Conservation (phyloP, 2,113 vertebrate genomes). For the Mugil cephalus region DNA sequence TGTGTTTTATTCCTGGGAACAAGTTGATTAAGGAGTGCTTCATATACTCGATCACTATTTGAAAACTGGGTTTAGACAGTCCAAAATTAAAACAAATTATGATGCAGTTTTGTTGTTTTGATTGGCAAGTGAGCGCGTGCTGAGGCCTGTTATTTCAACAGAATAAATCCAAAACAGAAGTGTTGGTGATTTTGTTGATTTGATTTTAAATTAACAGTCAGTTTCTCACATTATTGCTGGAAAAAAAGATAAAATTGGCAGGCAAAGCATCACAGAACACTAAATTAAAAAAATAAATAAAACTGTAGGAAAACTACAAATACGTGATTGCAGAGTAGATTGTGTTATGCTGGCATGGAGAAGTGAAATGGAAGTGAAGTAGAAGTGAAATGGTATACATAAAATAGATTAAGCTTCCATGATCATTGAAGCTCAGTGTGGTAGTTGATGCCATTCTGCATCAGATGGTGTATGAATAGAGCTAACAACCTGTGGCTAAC, state of each 20-base stretch:
- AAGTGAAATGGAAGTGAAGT: too few relatives aligned
- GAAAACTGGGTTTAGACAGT: conserved; percentile 26
- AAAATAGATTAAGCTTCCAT: too few relatives aligned
- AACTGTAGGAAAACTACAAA: too few relatives aligned
- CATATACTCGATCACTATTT: conserved; percentile 12
- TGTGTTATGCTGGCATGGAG: too few relatives aligned
- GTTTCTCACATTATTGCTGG: not conserved
- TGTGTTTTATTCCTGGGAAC: not conserved
- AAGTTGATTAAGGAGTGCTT: conserved; percentile 8
- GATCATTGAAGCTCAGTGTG: too few relatives aligned
- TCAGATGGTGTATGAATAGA: too few relatives aligned
- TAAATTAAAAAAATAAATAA: conserved; percentile 1
- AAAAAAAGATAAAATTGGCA: not conserved
- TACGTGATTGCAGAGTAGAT: too few relatives aligned
- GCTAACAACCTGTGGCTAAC: too few relatives aligned
- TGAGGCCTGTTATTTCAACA: conserved; percentile 12
- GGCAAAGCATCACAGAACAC: not conserved
- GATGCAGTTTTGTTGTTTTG: conserved; percentile 47
- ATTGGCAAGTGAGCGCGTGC: conserved; percentile 22
- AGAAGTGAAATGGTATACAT: too few relatives aligned
- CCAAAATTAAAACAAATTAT: conserved; percentile 25
- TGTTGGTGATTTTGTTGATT: conserved; percentile 14
- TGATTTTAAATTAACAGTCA: conserved; percentile 11
- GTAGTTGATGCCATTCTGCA: too few relatives aligned
- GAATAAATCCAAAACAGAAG: conserved; percentile 10